These are phyloP conservation scores for Ophioderma brevispina DNA, from an alignment of 35 echinoderm and acorn worm genomes.

Conservation along the genomic window DNA sequence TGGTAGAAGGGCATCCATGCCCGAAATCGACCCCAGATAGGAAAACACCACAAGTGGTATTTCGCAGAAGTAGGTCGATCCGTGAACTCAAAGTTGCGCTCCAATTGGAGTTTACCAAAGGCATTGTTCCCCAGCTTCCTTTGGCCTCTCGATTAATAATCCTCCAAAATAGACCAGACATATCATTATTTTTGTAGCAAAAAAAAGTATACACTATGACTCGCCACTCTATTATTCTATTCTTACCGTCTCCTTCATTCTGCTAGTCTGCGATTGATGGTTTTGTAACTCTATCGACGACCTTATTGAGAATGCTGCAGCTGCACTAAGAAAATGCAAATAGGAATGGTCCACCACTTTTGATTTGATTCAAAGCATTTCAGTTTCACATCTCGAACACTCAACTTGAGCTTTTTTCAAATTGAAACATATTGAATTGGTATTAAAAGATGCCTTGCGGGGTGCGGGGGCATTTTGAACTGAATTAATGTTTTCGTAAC, in stretches of 20 bases:
- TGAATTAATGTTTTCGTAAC: too few species aligned
- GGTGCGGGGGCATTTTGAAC: too few species aligned
- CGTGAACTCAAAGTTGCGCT: conserved; percentile 1
- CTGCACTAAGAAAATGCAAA: background rate
- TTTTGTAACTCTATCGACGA: background rate
- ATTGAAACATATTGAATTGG: too few species aligned
- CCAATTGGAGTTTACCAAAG: background rate
- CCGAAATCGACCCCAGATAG: background rate
- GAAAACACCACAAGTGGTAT: conserved; percentile 9
- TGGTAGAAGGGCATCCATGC: background rate
- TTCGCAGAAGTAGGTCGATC: background rate
- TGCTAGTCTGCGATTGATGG: background rate
- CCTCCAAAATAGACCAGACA: conserved; percentile 1
- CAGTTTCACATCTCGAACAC: too few species aligned
- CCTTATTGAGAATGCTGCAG: background rate
- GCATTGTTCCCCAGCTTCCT: background rate
- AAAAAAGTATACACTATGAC: background rate
- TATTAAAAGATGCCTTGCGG: too few species aligned
- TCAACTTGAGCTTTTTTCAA: too few species aligned
- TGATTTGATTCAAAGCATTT: too few species aligned
- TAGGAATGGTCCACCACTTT: background rate
- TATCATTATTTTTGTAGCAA: background rate
- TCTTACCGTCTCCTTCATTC: background rate
- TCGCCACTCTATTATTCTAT: background rate
- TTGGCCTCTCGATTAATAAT: background rate